phyloP scores from a whole-genome alignment of 2,113 vertebrate genomes.

The Rostratula benghalensis region DNA sequence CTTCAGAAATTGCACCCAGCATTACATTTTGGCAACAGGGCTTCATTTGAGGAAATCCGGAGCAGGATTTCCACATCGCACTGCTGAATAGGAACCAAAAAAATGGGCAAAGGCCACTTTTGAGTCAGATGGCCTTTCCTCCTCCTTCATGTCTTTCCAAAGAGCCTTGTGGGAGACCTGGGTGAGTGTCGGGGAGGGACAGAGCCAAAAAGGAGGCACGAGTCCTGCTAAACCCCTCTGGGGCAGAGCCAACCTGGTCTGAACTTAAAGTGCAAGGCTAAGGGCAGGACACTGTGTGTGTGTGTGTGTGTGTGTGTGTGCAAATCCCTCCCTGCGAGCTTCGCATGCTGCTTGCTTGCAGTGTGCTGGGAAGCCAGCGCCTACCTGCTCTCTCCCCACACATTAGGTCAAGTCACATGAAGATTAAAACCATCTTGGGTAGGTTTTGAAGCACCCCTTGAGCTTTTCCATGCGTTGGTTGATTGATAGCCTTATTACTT shows the following conservation, averaged over 20 bases:
- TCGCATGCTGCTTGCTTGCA: rapidly evolving
- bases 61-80: rapidly evolving
- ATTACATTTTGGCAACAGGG: not conserved
- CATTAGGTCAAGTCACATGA: not conserved
- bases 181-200: not conserved
- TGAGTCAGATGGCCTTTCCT: not conserved
- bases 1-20: not conserved
- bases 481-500: not conserved
- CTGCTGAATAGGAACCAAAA: not conserved
- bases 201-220: not conserved
- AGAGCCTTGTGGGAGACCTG: rapidly evolving
- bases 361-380: rapidly evolving
- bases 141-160: not conserved
- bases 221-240: rapidly evolving
- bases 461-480: not conserved
- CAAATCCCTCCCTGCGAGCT: not conserved
- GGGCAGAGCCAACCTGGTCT: not conserved
- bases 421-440: not conserved
- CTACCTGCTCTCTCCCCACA: not conserved
- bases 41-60: not conserved
- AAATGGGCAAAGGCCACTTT: not conserved
- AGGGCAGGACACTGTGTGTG: not conserved
- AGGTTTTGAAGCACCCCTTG: not conserved
- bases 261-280: rapidly evolving
- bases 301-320: too few species aligned